phyloP scores from a whole-genome alignment of 2,888 invertebrate genomes.

The Timema podura region DNA sequence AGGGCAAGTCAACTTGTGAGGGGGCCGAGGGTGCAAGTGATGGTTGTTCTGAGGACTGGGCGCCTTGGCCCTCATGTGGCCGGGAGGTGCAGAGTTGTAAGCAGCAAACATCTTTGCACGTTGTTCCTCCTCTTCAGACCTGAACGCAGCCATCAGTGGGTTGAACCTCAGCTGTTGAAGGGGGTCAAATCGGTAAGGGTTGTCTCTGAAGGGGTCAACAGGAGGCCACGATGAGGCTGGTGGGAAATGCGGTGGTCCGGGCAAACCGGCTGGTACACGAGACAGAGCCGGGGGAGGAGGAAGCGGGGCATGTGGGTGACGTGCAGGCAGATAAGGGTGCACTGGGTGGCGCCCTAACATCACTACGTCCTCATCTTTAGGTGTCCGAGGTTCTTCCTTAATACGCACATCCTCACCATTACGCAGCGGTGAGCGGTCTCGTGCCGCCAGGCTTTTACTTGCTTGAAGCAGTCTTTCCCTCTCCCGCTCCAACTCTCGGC shows the following conservation, averaged over 20 bases:
- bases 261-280: slow-evolving; percentile 44
- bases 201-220: slow-evolving; percentile 51
- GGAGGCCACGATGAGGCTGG: slow-evolving; percentile 33
- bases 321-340: slow-evolving; percentile 35
- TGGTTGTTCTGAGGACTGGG: slow-evolving; percentile 49
- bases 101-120: slow-evolving; percentile 68
- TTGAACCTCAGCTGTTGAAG: slow-evolving; percentile 65
- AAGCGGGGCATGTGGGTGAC: slow-evolving; percentile 21
- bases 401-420: slow-evolving; percentile 57
- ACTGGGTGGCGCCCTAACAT: slow-evolving; percentile 44
- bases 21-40: slow-evolving; percentile 35
- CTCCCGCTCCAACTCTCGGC: slow-evolving; percentile 32
- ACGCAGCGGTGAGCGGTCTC: slow-evolving; percentile 72
- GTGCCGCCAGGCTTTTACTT: slow-evolving; percentile 46
- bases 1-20: slow-evolving; percentile 24
- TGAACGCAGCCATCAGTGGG: slow-evolving; percentile 68
- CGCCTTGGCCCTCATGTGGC: slow-evolving; percentile 54
- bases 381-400: slow-evolving; percentile 57
- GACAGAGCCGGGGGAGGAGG: slow-evolving; percentile 39
- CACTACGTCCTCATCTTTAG: slow-evolving; percentile 37
- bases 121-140: slow-evolving; percentile 66
- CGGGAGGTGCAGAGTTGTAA: slow-evolving; percentile 51
- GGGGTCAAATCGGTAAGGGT: slow-evolving; percentile 68
- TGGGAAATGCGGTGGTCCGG: slow-evolving; percentile 47
- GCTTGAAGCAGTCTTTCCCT: slow-evolving; percentile 36